phyloP scores from a whole-genome alignment of 2,888 invertebrate genomes.

The Dromius quadrimaculatus region DNA sequence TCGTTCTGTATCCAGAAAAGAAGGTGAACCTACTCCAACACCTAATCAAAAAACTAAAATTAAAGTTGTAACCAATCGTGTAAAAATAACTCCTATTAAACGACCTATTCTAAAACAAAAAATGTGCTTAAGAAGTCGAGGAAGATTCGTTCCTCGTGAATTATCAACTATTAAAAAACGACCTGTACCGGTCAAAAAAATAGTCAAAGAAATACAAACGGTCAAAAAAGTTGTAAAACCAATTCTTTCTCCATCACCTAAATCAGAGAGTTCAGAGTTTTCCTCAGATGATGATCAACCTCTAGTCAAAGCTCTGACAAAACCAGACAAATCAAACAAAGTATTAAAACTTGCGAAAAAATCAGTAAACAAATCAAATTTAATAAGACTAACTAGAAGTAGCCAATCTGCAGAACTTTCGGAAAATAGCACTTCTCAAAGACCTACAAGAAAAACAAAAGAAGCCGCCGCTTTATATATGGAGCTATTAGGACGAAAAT shows the following conservation, averaged over 20 bases:
- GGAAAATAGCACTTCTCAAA: conserved; percentile 57
- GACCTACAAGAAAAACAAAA: conserved; percentile 79
- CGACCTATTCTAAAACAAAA: conserved; percentile 60
- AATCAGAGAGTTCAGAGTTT: conserved; percentile 62
- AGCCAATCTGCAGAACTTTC: conserved; percentile 25
- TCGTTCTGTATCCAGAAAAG: conserved; percentile 66
- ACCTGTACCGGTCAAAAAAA: conserved; percentile 17
- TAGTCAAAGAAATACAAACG: conserved; percentile 49
- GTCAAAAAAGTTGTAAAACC: conserved; percentile 30
- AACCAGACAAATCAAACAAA: conserved; percentile 38
- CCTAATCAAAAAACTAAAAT: conserved; percentile 61
- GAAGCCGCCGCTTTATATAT: conserved; percentile 81
- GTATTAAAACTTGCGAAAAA: conserved; percentile 54
- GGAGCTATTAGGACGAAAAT: conserved; percentile 79
- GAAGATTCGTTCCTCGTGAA: conserved; percentile 64
- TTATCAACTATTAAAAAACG: conserved; percentile 57
- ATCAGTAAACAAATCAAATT: conserved; percentile 52
- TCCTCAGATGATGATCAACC: conserved; percentile 72
- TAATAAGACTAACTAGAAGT: conserved; percentile 46
- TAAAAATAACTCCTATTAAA: conserved; percentile 62
- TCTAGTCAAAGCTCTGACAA: conserved; percentile 57
- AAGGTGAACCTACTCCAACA: conserved; percentile 61
- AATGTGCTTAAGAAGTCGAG: conserved; percentile 67
- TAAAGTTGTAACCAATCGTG: conserved; percentile 64
- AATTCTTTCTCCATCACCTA: conserved; percentile 46